Evolutionary conservation across 2,888 invertebrate genomes (phyloP).

Genomic region (Hypselothyrea guttata): DNA sequence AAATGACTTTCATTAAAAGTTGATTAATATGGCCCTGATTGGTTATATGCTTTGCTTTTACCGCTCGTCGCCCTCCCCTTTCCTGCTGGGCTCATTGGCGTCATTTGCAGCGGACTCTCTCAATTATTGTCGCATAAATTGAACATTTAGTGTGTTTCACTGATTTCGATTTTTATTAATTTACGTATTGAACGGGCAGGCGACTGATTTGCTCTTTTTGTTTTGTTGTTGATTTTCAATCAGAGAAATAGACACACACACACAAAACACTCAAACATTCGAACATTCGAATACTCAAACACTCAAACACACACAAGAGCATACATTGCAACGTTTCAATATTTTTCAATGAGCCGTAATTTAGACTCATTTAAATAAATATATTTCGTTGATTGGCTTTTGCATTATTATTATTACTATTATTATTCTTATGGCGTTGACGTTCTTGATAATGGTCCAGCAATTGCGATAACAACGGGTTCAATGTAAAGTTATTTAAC

Average conservation of each 20-base stretch:
- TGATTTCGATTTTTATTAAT: slow-evolving; percentile 74
- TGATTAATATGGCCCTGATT: slow-evolving; percentile 80
- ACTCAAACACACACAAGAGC: slow-evolving; percentile 9
- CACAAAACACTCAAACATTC: slow-evolving; percentile 2
- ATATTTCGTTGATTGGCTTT: slow-evolving; percentile 75
- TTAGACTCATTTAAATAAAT: slow-evolving; percentile 80
- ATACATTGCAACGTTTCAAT: slow-evolving; percentile 52
- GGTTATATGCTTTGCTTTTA: slow-evolving; percentile 31
- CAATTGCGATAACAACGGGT: slow-evolving; percentile 68
- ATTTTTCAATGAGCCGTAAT: slow-evolving; percentile 79
- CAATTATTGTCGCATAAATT: slow-evolving; percentile 77
- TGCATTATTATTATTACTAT: slow-evolving; percentile 55
- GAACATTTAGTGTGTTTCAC: slow-evolving; percentile 72
- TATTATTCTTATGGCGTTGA: slow-evolving; percentile 38
- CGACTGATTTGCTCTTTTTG: slow-evolving; percentile 11
- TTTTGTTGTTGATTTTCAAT: slow-evolving; percentile 67
- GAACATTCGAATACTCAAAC: too few species aligned
- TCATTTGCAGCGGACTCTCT: slow-evolving; percentile 50
- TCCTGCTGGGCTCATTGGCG: slow-evolving; percentile 57
- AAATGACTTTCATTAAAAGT: slow-evolving; percentile 75
- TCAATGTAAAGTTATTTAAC: slow-evolving; percentile 81
- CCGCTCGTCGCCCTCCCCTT: slow-evolving; percentile 11
- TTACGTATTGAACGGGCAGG: slow-evolving; percentile 59
- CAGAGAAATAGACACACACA: slow-evolving; percentile 49
- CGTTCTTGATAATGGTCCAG: slow-evolving; percentile 42